Evolutionary conservation across 2,113 vertebrate species (phyloP).

Genomic region (Phyllostomus hastatus): DNA sequence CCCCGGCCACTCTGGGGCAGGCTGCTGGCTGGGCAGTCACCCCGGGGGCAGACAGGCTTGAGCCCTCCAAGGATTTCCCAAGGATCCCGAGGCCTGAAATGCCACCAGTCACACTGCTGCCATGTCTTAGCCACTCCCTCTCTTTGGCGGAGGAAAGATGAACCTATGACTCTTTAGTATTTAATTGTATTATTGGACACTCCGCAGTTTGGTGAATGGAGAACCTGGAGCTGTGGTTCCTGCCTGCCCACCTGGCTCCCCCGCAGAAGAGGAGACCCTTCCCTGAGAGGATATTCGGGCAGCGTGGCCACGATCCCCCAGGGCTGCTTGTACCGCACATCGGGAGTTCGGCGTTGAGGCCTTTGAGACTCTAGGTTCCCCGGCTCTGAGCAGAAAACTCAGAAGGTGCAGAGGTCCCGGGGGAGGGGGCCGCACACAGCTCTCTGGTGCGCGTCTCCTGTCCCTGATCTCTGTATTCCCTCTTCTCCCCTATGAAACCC

Average conservation of each 20-base stretch:
- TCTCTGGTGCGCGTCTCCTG: background rate
- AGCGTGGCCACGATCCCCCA: background rate
- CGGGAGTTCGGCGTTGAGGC: background rate
- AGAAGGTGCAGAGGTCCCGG: background rate
- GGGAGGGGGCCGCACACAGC: background rate
- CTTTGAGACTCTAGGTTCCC: background rate
- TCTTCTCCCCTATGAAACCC: background rate
- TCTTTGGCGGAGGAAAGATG: background rate
- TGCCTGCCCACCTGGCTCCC: no score
- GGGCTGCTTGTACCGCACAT: no score
- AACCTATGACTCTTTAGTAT: background rate
- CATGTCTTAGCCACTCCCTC: background rate
- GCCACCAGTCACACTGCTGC: rapidly evolving
- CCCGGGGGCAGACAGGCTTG: background rate
- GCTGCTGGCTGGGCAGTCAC: background rate
- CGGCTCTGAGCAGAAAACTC: slow-evolving; percentile 17
- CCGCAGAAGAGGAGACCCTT: background rate
- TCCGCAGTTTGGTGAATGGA: background rate
- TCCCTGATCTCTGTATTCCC: background rate
- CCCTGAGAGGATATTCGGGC: background rate
- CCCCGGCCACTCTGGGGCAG: rapidly evolving
- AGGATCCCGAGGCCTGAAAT: background rate
- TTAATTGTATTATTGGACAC: background rate
- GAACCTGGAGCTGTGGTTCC: background rate
- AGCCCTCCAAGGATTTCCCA: background rate